A percentile compares a stretch with the other conserved stretches of the same genome.
Conservation (phyloP, 2,888 invertebrate species). For the Exocentrus adspersus region DNA sequence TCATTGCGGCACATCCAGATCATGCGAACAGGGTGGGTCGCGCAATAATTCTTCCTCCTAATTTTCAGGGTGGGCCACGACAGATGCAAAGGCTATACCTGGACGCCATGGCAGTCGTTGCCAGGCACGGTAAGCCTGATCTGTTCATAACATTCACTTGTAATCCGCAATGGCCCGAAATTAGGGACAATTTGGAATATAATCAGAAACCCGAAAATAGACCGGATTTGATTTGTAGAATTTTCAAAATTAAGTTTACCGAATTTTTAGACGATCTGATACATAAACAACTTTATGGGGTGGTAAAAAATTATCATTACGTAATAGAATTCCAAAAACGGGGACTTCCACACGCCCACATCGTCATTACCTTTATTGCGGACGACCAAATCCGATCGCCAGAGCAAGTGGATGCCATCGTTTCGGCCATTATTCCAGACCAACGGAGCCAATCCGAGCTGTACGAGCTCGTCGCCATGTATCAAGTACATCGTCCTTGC, state of each 20-base stretch:
- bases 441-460: slow-evolving; percentile 9
- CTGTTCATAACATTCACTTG: no score
- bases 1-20: background rate
- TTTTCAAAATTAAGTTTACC: no score
- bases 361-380: no score
- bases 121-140: slow-evolving; percentile 9
- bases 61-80: background rate
- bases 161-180: no score
- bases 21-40: background rate
- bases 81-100: slow-evolving; percentile 1
- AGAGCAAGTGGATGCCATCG: background rate
- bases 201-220: background rate
- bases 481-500: background rate
- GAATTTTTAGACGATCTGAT: no score
- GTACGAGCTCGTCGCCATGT: background rate
- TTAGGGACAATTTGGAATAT: slow-evolving; percentile 2
- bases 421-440: background rate
- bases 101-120: slow-evolving; percentile 19
- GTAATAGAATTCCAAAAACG: background rate
- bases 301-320: background rate
- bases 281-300: no score
- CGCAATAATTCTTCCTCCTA: background rate
- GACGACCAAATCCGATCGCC: background rate
- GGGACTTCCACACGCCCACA: no score
- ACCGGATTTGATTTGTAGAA: no score